A percentile compares a stretch with the other conserved stretches of the same genome.
Conservation (phyloP, 1,140 invertebrate species). For the Pseudomyrmex concolor region DNA sequence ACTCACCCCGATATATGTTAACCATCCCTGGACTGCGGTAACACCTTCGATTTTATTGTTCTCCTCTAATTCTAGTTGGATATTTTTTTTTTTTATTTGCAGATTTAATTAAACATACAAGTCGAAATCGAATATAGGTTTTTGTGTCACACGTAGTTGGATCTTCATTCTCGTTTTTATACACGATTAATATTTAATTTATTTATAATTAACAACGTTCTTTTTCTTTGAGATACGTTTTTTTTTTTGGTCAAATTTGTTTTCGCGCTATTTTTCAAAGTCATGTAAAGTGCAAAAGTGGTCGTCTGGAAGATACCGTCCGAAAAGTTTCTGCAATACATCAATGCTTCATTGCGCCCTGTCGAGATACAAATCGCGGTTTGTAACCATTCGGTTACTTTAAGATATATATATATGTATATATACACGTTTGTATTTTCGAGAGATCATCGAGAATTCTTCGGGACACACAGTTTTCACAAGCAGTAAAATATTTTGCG, state of each 20-base stretch:
- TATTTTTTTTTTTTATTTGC: conserved; percentile 12
- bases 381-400: conserved; percentile 59
- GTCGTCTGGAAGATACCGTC: conserved; percentile 58
- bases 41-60: conserved; percentile 57
- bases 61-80: conserved; percentile 45
- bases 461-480: conserved; percentile 1
- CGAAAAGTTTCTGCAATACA: conserved; percentile 33
- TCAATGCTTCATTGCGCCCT: conserved; percentile 68
- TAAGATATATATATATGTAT: conserved; percentile 8
- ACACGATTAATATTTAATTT: not conserved
- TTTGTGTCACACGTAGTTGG: no score
- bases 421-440: conserved; percentile 36
- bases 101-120: conserved; percentile 15
- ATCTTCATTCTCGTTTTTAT: no score
- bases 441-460: conserved; percentile 4
- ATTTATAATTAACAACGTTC: not conserved
- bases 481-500: not conserved
- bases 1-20: conserved; percentile 45
- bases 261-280: not conserved
- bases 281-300: conserved; percentile 23
- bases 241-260: conserved; percentile 7
- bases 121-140: not conserved
- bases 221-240: no score
- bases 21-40: conserved; percentile 27
- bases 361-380: conserved; percentile 9